Evolutionary conservation across 2,888 invertebrate genomes (phyloP), one percentile per base, ranked within the genome.

Genomic region (Cheilosia grossa): DNA sequence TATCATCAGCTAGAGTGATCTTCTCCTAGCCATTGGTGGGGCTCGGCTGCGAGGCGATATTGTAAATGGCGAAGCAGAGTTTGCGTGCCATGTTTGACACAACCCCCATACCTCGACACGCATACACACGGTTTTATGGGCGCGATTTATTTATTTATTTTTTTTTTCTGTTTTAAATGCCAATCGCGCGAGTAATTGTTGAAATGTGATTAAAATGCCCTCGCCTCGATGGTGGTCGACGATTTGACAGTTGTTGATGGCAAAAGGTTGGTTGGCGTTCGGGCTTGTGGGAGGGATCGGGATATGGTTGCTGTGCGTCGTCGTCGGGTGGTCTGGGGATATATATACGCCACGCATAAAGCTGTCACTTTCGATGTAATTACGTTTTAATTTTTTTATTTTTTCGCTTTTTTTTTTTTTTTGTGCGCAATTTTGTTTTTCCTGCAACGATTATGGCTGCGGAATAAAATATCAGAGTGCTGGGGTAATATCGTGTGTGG

Each of bases 201-300:
- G 81, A 81, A 85, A 81, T 81, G 85, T 81, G 80, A 85, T 85
- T 85, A 85, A 85, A 85, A 72, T 77, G 80, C 80, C 70, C 75
- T 85, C 70, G 59, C 66, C 85, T 61, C 66, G 44, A 64, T 63
- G 85, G 85, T 85, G 85, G 85, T 81, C 85, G 67, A 58, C 59
- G 70, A 63, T 72, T 77, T 85, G 85, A 85, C 85, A 85, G 85
- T 72, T 63, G 85, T 77, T 85, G 85, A 85, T 85, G 75, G 75
- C 51, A 81, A 81, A 81, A 85, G 80, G 85, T 85, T 85, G 77
- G 53, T 79, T 80, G 81, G 44, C 40, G 74, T 33, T 58, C 21
- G 47, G n/a, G 53, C 17, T 51, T 59, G 69, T 63, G 54, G 54
- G 61, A 30, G 78, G 69, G 19, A 9, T 47, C 17, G 17, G 19